These are phyloP conservation scores for Erithacus rubecula DNA, from an alignment of 2,797 vertebrate genomes.

Conservation along the genomic window DNA sequence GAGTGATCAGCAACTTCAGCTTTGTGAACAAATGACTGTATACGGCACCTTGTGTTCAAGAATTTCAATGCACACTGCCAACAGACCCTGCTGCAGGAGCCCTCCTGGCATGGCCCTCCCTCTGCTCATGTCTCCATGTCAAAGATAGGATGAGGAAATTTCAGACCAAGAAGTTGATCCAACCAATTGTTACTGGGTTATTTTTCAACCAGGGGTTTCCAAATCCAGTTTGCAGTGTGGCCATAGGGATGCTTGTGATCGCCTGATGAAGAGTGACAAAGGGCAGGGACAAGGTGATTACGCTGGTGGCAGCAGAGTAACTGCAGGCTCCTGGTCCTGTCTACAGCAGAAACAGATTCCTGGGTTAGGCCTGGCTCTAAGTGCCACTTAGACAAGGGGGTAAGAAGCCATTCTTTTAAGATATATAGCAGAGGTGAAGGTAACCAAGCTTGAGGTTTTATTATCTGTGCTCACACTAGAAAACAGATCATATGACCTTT, in stretches of 20 bases:
- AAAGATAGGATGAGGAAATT: not conserved
- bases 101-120: not conserved
- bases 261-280: rapidly evolving
- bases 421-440: not conserved
- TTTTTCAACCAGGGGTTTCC: slow-evolving; percentile 31
- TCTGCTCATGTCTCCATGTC: rapidly evolving
- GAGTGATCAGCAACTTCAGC: not conserved
- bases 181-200: not conserved
- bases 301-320: rapidly evolving
- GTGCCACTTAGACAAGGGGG: not conserved
- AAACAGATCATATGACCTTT: not conserved
- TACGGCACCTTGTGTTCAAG: rapidly evolving
- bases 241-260: not conserved
- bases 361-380: not conserved
- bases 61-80: not conserved
- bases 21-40: not conserved
- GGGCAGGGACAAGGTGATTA: not conserved
- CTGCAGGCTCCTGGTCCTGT: rapidly evolving
- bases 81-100: not conserved
- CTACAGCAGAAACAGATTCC: not conserved
- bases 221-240: not conserved
- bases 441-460: not conserved
- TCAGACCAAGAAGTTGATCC: not conserved
- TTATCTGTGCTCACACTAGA: not conserved
- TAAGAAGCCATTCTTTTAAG: not conserved